Conservation (phyloP, 2,797 vertebrate genomes). For the Spondyliosoma cantharus region DNA sequence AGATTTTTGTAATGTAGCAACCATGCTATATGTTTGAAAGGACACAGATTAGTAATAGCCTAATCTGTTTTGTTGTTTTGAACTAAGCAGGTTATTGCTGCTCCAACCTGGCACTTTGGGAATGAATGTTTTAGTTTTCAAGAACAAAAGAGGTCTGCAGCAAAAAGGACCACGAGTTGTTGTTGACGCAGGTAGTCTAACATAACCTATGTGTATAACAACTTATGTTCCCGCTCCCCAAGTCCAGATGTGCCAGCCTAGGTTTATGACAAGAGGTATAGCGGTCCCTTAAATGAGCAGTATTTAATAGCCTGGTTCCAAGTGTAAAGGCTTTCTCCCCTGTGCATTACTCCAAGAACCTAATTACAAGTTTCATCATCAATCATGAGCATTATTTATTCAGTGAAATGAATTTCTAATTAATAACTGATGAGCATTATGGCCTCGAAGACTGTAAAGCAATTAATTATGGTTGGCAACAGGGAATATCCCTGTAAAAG, state of each 20-base stretch:
- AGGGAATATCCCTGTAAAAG: slow-evolving; percentile 88
- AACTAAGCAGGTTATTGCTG: slow-evolving; percentile 52
- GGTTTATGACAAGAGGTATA: slow-evolving; percentile 75
- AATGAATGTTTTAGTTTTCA: slow-evolving; percentile 57
- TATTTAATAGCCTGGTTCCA: slow-evolving; percentile 88
- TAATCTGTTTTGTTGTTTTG: slow-evolving; percentile 78
- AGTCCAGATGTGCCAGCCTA: slow-evolving; percentile 70
- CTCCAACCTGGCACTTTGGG: slow-evolving; percentile 32
- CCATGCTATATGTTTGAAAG: slow-evolving; percentile 90
- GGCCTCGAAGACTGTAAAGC: slow-evolving; percentile 95
- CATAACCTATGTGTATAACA: slow-evolving; percentile 92
- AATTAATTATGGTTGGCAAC: slow-evolving; percentile 97
- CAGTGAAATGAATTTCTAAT: slow-evolving; percentile 99
- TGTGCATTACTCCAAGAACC: slow-evolving; percentile 91
- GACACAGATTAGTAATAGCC: slow-evolving; percentile 93
- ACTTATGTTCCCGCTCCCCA: slow-evolving; percentile 78
- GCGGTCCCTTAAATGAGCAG: slow-evolving; percentile 86
- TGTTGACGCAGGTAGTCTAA: slow-evolving; percentile 89
- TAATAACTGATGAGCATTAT: slow-evolving; percentile 99
- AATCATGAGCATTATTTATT: slow-evolving; percentile 99
- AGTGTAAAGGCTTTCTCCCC: slow-evolving; percentile 88
- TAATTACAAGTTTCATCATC: slow-evolving; percentile 99
- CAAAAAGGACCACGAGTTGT: slow-evolving; percentile 49
- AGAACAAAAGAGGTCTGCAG: slow-evolving; percentile 54
- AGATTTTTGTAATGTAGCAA: slow-evolving; percentile 91